Evolutionary conservation across 2,888 invertebrate species (phyloP), one percentile per base, ranked within the genome.

Genomic region (Conchocele bisecta): DNA sequence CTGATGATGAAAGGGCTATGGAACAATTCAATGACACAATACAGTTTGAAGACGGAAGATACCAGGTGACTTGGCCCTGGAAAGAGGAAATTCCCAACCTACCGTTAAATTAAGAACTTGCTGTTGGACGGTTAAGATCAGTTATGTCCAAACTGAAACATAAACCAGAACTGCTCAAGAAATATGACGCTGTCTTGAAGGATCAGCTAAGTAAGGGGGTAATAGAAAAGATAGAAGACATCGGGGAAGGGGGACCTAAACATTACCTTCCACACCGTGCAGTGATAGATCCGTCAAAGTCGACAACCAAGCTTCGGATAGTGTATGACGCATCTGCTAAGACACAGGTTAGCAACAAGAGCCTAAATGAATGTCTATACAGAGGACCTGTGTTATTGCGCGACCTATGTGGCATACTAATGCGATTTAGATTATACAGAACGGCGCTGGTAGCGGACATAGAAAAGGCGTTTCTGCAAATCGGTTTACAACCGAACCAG

Each of bases 31-130:
- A 50, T 24, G 48, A 70, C 1, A 63, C 59, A 2, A 15, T 65
- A 0, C 42, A 59, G 26, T 61, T 60, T 37, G 39, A 65, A 53
- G 29, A 71, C 33, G 48, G 48, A 1, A 17, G 59, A 5, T 71
- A 71, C 31, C 35, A 59, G 5, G 65, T 61, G 1, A 58, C 44
- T 2, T 65, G 59, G 61, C 66, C 65, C n/a, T 71, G 71, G 71
- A 67, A 67, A 29, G 35, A 24, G 7, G 46, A 59, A 3, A 33
- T 9, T 15, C 17, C 33, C 20, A 44, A 53, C 7, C 24, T 66
- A 35, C 60, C 71, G 28, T 17, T 26, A 7, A 71, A 66, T 28
- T 4, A 44, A 26, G 56, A 44, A 20, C 42, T 71, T 3, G 71
- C 71, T 7, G 17, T 51, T 4, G 66, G 59, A 7, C 26, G 71